Conservation (phyloP, 2,797 vertebrate species). For the Cyclura pinguis region DNA sequence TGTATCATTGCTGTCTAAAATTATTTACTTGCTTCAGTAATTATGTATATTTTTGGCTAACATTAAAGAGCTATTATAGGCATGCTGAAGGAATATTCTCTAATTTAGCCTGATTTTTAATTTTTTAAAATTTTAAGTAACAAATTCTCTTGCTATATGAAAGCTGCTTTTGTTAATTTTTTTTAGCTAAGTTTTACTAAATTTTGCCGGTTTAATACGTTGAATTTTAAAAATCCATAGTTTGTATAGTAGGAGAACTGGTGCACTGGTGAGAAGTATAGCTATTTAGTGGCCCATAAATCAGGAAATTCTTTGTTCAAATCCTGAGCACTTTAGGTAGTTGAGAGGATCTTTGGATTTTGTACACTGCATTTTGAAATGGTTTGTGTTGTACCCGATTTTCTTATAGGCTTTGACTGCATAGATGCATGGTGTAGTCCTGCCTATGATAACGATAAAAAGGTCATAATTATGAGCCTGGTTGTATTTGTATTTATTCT, state of each 20-base stretch:
- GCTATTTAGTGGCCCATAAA: not conserved
- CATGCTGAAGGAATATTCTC: not conserved
- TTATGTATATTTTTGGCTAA: not conserved
- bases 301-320: not conserved
- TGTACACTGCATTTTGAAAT: constrained; percentile 35
- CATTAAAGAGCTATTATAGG: not conserved
- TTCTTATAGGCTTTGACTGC: not conserved
- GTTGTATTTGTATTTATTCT: not conserved
- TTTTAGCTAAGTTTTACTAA: not conserved
- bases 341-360: not conserved
- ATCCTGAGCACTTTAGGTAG: not conserved
- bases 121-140: not conserved
- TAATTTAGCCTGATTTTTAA: no score
- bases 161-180: not conserved
- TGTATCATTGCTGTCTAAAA: not conserved
- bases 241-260: not conserved
- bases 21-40: not conserved
- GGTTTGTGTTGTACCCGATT: not conserved
- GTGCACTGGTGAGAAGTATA: not conserved
- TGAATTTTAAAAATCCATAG: not conserved
- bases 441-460: constrained; percentile 16
- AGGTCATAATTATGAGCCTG: not conserved
- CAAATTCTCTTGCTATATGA: not conserved
- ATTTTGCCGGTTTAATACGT: not conserved
- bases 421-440: constrained; percentile 17